Conservation (phyloP, 2,113 vertebrate species). For the Clinocottus analis region DNA sequence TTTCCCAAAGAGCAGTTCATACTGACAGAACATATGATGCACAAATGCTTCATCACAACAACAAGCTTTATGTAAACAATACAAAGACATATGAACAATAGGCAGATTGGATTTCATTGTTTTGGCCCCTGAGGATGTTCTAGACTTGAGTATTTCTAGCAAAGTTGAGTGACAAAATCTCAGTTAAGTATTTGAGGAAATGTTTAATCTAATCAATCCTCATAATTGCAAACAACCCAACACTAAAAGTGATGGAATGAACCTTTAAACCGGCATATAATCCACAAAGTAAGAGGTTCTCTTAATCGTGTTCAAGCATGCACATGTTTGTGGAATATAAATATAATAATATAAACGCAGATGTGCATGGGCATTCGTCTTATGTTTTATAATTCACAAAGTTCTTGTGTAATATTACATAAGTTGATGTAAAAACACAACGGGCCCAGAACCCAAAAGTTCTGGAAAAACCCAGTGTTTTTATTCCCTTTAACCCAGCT, state of each 20-base stretch:
- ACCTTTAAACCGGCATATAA: not conserved
- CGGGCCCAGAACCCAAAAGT: not conserved
- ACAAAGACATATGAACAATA: not conserved
- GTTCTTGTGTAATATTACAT: constrained; percentile 23
- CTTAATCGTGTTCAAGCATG: constrained; percentile 6
- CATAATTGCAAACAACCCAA: not conserved
- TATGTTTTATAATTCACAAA: not conserved
- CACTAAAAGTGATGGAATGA: not conserved
- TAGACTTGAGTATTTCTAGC: not conserved
- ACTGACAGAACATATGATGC: not conserved
- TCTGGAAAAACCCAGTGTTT: not conserved
- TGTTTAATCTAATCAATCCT: not conserved
- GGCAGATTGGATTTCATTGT: constrained; percentile 3
- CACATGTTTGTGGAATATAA: constrained; percentile 35
- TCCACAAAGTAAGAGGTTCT: not conserved
- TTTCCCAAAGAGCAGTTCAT: not conserved
- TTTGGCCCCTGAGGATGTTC: constrained; percentile 4
- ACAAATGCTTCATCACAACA: not conserved
- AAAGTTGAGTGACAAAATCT: constrained; percentile 7
- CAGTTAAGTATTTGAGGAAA: not conserved
- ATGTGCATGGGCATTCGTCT: constrained; percentile 7
- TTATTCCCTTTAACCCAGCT: constrained; percentile 1
- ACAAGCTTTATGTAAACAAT: not conserved
- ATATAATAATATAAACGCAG: constrained; percentile 17
- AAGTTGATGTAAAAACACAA: constrained; percentile 20